Evolutionary conservation across 2,888 invertebrate genomes (phyloP).

Genomic region (Escarpia spicata): DNA sequence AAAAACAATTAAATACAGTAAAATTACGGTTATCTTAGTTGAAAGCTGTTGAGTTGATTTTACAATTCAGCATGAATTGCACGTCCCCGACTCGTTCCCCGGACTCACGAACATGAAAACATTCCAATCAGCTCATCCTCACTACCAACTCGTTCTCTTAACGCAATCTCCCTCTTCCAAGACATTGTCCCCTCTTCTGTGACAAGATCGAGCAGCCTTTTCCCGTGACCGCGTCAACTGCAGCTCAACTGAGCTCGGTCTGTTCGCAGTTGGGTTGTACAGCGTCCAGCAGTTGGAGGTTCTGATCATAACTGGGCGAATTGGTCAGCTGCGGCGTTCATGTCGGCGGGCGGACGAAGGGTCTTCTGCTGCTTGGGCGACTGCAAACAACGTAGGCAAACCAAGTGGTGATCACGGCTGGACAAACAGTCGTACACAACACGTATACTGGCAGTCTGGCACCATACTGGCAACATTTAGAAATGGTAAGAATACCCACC

Average conservation of each 20-base stretch:
- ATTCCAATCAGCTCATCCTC: background rate
- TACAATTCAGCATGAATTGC: too few relatives aligned
- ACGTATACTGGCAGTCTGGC: too few relatives aligned
- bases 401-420: background rate
- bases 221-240: background rate
- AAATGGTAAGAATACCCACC: too few relatives aligned
- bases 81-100: too few relatives aligned
- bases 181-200: background rate
- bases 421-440: too few relatives aligned
- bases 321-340: background rate
- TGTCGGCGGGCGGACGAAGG: background rate
- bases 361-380: background rate
- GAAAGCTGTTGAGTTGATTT: too few relatives aligned
- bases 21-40: too few relatives aligned
- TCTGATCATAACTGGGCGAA: background rate
- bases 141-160: background rate
- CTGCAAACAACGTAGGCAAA: background rate
- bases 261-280: background rate
- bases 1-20: background rate
- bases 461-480: too few relatives aligned
- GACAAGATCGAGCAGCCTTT: background rate
- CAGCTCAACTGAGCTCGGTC: background rate
- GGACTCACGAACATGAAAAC: too few relatives aligned
- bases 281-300: background rate
- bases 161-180: background rate